These are phyloP conservation scores for Iselma pallidipennis DNA, from an alignment of 2,888 invertebrate genomes.

Conservation along the genomic window DNA sequence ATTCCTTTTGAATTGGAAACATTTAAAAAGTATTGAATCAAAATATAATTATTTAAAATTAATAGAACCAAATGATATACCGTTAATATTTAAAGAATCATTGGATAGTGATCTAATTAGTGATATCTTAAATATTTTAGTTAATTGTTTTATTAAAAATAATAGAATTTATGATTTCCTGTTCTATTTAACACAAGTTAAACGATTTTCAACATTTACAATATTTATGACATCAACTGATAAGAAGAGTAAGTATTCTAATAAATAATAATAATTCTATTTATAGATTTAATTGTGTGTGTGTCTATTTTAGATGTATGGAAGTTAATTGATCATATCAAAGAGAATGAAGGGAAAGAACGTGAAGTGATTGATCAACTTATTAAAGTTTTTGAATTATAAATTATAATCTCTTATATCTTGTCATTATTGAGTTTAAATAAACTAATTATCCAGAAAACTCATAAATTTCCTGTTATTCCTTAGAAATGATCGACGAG, in stretches of 20 bases:
- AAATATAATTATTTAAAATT: slow-evolving; percentile 64
- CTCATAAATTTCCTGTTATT: too few species aligned
- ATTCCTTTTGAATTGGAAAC: slow-evolving; percentile 67
- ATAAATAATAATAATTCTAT: neutral
- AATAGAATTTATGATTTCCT: slow-evolving; percentile 60
- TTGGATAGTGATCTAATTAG: slow-evolving; percentile 68
- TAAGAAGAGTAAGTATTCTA: slow-evolving; percentile 61
- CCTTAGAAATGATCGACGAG: too few species aligned
- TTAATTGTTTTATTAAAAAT: slow-evolving; percentile 55
- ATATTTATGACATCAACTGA: slow-evolving; percentile 66
- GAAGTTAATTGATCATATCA: slow-evolving; percentile 50
- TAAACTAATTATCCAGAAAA: too few species aligned
- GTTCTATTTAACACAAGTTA: slow-evolving; percentile 60
- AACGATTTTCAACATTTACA: slow-evolving; percentile 66
- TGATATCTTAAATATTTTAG: slow-evolving; percentile 61
- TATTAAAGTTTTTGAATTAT: slow-evolving; percentile 52
- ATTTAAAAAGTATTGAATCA: slow-evolving; percentile 57
- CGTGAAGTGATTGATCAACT: slow-evolving; percentile 49
- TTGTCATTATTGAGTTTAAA: neutral
- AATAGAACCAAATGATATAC: slow-evolving; percentile 62
- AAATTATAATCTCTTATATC: slow-evolving; percentile 30
- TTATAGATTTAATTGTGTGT: slow-evolving; percentile 10
- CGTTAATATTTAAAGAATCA: slow-evolving; percentile 68
- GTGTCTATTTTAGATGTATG: slow-evolving; percentile 51
- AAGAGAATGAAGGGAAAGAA: slow-evolving; percentile 38